phyloP scores from a whole-genome alignment of 2,888 invertebrate species.

The Lasioglossum oenotherae region DNA sequence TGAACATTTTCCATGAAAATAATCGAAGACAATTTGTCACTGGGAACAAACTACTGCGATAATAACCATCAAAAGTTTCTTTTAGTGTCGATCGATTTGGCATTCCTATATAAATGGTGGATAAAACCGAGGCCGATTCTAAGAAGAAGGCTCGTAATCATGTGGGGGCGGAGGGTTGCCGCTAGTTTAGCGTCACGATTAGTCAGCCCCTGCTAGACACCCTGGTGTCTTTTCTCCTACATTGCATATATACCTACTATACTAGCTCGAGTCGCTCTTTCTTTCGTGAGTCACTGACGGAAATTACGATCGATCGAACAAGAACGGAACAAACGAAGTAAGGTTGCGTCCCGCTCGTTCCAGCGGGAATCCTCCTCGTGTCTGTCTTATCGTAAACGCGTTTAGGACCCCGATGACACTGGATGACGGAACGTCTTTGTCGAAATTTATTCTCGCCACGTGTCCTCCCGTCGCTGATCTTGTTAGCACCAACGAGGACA shows the following conservation, averaged over 20 bases:
- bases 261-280: constrained; percentile 53
- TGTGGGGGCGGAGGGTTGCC: constrained; percentile 46
- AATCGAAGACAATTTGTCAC: constrained; percentile 32
- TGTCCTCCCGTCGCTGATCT: constrained; percentile 74
- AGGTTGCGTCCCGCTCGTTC: constrained; percentile 52
- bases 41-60: constrained; percentile 39
- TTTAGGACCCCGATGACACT: constrained; percentile 69
- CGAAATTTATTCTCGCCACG: constrained; percentile 79
- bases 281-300: constrained; percentile 76
- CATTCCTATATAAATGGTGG: constrained; percentile 62
- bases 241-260: constrained; percentile 28
- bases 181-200: constrained; percentile 71
- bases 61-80: constrained; percentile 58
- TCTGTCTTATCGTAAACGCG: constrained; percentile 71
- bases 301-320: constrained; percentile 81
- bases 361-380: constrained; percentile 49
- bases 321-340: constrained; percentile 60
- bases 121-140: constrained; percentile 50
- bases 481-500: constrained; percentile 72
- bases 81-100: constrained; percentile 51
- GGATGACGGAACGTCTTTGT: constrained; percentile 70
- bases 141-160: constrained; percentile 61
- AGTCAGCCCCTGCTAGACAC: constrained; percentile 67
- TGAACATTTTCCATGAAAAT: not conserved
- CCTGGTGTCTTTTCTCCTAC: constrained; percentile 54